phyloP scores from a whole-genome alignment of 2,888 invertebrate genomes.

The Cryptus armator region DNA sequence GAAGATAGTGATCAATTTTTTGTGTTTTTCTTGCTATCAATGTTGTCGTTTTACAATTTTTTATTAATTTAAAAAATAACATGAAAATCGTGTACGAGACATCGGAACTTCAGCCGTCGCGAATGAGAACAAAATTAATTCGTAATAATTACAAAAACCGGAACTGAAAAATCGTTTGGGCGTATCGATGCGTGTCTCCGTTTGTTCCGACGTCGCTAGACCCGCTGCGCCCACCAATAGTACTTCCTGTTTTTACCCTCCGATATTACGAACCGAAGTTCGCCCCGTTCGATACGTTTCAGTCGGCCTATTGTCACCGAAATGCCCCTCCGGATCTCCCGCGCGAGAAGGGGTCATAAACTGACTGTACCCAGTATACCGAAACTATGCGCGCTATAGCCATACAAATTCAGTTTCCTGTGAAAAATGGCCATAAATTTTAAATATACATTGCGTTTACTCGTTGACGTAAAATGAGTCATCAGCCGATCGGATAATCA shows the following conservation, averaged over 20 bases:
- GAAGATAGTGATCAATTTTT: too few relatives aligned
- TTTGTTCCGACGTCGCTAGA: conserved; percentile 44
- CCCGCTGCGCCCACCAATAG: conserved; percentile 57
- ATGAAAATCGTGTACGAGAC: not conserved
- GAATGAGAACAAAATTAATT: conserved; percentile 36
- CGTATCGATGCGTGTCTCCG: conserved; percentile 68
- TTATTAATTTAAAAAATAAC: too few relatives aligned
- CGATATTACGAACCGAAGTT: conserved; percentile 29
- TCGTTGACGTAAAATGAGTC: conserved; percentile 33
- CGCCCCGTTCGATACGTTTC: conserved; percentile 48
- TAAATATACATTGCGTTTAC: conserved; percentile 17
- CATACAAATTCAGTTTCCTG: conserved; percentile 45
- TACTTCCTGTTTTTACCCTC: conserved; percentile 63
- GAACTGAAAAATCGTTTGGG: conserved; percentile 40
- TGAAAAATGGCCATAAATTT: conserved; percentile 28
- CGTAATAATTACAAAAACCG: conserved; percentile 45
- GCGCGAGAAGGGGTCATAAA: not conserved
- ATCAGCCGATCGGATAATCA: not conserved
- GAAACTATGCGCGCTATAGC: not conserved
- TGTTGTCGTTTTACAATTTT: too few relatives aligned
- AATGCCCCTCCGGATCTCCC: conserved; percentile 21
- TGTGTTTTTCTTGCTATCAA: too few relatives aligned
- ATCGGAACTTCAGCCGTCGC: not conserved
- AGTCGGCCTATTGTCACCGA: conserved; percentile 49
- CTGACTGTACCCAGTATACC: not conserved